Evolutionary conservation across 2,888 invertebrate species (phyloP).

Genomic region (Lasioglossum pauxillum): DNA sequence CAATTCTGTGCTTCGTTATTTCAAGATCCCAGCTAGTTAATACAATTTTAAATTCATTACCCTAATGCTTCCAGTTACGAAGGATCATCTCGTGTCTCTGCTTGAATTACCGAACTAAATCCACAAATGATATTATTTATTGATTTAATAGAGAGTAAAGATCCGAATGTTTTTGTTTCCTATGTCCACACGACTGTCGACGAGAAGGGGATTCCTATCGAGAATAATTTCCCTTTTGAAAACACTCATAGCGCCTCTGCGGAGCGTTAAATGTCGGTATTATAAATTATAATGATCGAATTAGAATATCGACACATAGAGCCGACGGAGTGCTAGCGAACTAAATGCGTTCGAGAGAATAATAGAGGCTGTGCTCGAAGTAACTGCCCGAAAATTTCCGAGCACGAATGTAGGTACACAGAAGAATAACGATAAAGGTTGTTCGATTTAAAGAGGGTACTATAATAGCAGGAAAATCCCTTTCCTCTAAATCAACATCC

Average conservation of each 20-base stretch:
- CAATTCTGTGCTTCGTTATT: neutral
- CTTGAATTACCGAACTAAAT: neutral
- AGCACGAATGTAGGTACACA: neutral
- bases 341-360: neutral
- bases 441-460: conserved; percentile 23
- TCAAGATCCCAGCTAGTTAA: neutral
- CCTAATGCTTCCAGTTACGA: neutral
- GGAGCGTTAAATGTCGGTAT: neutral
- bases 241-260: neutral
- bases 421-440: conserved; percentile 33
- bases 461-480: conserved; percentile 23
- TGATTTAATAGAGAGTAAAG: neutral
- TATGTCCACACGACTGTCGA: neutral
- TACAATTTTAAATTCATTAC: neutral
- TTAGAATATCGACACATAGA: neutral
- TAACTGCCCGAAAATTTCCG: conserved; percentile 19
- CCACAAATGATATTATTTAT: neutral
- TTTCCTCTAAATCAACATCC: conserved; percentile 44
- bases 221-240: neutral
- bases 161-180: neutral
- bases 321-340: neutral
- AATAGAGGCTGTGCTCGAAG: conserved; percentile 14
- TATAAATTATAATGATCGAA: conserved; percentile 9
- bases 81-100: neutral
- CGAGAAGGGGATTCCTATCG: neutral